These are phyloP conservation scores for Leptopilina clavipes DNA, from an alignment of 1,140 invertebrate genomes.

Conservation along the genomic window DNA sequence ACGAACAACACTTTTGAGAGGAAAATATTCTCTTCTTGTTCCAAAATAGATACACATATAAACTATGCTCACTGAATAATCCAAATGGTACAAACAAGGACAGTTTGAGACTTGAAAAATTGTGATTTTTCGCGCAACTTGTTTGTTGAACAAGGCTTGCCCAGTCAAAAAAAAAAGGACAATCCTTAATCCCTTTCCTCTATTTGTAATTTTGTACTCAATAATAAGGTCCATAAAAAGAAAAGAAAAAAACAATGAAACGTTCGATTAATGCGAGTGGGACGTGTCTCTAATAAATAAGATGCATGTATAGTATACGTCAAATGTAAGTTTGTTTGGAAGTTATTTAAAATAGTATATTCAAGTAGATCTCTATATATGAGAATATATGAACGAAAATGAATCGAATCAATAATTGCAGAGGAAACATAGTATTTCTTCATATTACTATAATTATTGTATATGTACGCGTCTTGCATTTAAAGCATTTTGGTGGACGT, in stretches of 20 bases:
- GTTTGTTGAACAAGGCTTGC: slow-evolving; percentile 42
- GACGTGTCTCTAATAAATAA: not conserved
- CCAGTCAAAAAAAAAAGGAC: slow-evolving; percentile 45
- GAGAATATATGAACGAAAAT: not conserved
- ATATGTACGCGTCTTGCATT: not conserved
- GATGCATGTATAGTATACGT: slow-evolving; percentile 9
- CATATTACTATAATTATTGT: slow-evolving; percentile 8
- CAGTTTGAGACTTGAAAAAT: slow-evolving; percentile 47
- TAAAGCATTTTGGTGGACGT: not conserved
- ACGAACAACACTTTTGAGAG: not conserved
- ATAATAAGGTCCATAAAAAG: slow-evolving; percentile 9
- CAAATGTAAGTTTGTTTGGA: not conserved
- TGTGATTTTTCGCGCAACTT: slow-evolving; percentile 43
- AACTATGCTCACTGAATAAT: not conserved
- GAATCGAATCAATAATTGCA: not conserved
- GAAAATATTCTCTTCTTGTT: not conserved
- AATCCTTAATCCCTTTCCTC: slow-evolving; percentile 41
- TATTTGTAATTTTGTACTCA: slow-evolving; percentile 39
- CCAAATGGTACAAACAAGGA: slow-evolving; percentile 12
- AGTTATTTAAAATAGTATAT: slow-evolving; percentile 2
- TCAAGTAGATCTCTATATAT: slow-evolving; percentile 4
- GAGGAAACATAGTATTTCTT: slow-evolving; percentile 15
- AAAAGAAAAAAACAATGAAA: not conserved
- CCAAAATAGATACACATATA: not conserved
- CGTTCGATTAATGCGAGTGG: not conserved